These are phyloP conservation scores for Ornithorhynchus anatinus DNA, from an alignment of 2,113 vertebrate genomes.

Conservation along the genomic window DNA sequence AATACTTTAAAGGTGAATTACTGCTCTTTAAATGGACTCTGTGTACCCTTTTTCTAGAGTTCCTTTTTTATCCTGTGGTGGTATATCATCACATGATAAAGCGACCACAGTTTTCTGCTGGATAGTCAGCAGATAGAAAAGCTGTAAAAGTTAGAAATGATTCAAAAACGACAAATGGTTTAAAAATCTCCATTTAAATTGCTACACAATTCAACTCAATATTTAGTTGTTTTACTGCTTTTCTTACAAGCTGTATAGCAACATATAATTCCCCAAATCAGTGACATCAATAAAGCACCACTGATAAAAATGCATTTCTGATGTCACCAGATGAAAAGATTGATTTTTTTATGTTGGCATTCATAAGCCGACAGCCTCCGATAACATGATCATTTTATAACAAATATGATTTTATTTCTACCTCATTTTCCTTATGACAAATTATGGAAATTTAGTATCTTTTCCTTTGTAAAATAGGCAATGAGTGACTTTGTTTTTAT, in stretches of 20 bases:
- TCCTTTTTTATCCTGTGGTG: slow-evolving; percentile 11
- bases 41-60: not conserved
- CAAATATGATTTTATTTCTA: slow-evolving; percentile 39
- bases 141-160: not conserved
- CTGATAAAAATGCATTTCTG: slow-evolving; percentile 7
- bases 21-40: no score
- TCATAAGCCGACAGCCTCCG: slow-evolving; percentile 21
- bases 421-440: slow-evolving; percentile 39
- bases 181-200: slow-evolving; percentile 19
- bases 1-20: not conserved
- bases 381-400: slow-evolving; percentile 26
- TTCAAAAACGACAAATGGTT: slow-evolving; percentile 1
- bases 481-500: slow-evolving; percentile 8
- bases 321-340: slow-evolving; percentile 29
- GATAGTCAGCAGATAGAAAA: slow-evolving; percentile 13
- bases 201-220: not conserved
- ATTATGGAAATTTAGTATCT: slow-evolving; percentile 9
- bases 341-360: slow-evolving; percentile 28
- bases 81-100: not conserved
- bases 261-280: slow-evolving; percentile 4
- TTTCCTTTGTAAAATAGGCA: slow-evolving; percentile 5
- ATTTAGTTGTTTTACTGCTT: slow-evolving; percentile 19
- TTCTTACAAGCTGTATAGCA: not conserved
- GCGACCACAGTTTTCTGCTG: slow-evolving; percentile 2
- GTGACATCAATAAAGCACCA: not conserved